Evolutionary conservation across 2,797 vertebrate species (phyloP).

Genomic region (Lophotriccus pileatus): DNA sequence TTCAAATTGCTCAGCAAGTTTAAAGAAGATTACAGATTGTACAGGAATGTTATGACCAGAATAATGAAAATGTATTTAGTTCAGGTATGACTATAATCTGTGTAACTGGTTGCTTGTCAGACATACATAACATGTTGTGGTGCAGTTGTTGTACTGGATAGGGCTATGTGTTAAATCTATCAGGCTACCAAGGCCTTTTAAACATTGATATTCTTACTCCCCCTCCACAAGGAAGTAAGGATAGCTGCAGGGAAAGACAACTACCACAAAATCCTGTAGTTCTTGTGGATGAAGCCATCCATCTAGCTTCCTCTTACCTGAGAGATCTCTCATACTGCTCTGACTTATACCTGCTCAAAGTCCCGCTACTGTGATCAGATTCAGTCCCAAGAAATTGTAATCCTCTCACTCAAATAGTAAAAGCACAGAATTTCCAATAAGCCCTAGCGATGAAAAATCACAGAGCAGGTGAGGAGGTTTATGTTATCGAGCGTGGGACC

Average conservation of each 20-base stretch:
- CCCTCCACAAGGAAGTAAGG: neutral
- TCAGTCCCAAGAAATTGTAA: neutral
- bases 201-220: neutral
- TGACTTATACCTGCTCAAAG: neutral
- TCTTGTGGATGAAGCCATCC: neutral
- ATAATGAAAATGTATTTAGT: neutral
- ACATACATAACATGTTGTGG: neutral
- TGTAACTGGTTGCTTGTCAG: neutral
- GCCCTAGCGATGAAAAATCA: neutral
- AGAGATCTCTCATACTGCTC: neutral
- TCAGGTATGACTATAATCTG: neutral
- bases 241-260: neutral
- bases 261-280: neutral
- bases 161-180: neutral
- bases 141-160: neutral
- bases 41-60: neutral
- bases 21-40: constrained; percentile 30
- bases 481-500: neutral
- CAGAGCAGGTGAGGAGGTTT: neutral
- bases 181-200: neutral
- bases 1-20: constrained; percentile 65
- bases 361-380: neutral
- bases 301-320: neutral
- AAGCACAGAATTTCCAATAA: neutral
- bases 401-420: neutral